Base-by-base conservation (phyloP, 2,113 vertebrate genomes). In the Meriones unguiculatus region DNA sequence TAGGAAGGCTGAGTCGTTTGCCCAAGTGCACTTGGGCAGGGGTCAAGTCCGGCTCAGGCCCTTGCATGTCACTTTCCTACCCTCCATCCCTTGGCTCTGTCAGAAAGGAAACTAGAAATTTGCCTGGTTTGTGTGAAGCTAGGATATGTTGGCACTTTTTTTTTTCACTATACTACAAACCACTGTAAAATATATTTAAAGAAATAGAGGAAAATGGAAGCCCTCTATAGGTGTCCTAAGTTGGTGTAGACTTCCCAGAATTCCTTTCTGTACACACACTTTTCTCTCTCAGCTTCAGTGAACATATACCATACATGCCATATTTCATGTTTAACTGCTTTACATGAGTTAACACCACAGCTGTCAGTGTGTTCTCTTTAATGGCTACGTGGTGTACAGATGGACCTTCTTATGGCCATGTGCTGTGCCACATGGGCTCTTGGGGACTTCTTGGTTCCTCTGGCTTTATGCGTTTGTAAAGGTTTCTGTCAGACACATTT, bases 401-500 rank as follows among this genome's bases (percentile, higher is more conserved):
- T 15, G 38, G n/a, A 50, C 59, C 76, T 59, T 75, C 22, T 76
- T 67, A 64, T 84, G 67, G 76, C 38, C 72, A 69, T 57, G 46
- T 91, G 70, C 28, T 77, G 86, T 76, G n/a, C 4, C 20, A 35
- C 62, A 38, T 62, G 76, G 28, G 77, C 72, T 89, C 41, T 75
- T 22, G 15, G 59, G 28, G 81, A 76, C 52, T 86, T 41, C 94
- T 46, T 80, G 28, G 30, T 87, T 35, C 30, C 57, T 59, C 5
- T 52, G 2, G 46, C 35, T 81, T 64, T 84, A 17, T 46, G 28
- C 57, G 13, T 89, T 72, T 92, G 12, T 90, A 89, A 93, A 89
- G 86, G 82, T 92, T 75, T 91, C 90, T 93, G 38, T 82, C 78
- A 69, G 69, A 62, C 87, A 67, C 11, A n/a, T 90, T 92, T 96